Percentiles rank a stretch among this genome's conserved stretches.
These are phyloP conservation scores for Leptinotarsa juncta DNA, from an alignment of 2,888 invertebrate genomes.

Conservation along the genomic window DNA sequence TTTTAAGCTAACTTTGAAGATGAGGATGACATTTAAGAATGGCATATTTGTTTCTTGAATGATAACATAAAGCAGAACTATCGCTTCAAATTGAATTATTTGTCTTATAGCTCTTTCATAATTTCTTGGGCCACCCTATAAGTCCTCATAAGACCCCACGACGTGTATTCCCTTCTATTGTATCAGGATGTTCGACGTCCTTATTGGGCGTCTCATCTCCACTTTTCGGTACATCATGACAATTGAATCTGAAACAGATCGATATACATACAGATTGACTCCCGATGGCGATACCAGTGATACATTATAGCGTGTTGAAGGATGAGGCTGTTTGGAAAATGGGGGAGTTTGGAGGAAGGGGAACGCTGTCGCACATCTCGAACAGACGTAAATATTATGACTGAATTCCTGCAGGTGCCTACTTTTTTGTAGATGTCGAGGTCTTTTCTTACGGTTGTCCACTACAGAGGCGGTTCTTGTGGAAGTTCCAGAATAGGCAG, in stretches of 20 bases:
- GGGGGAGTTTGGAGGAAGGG: slow-evolving; percentile 26
- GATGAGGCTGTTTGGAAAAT: slow-evolving; percentile 37
- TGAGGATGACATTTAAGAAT: too few species aligned
- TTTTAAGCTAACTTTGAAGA: too few species aligned
- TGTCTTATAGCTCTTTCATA: not conserved
- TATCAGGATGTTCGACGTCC: slow-evolving; percentile 54
- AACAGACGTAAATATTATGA: slow-evolving; percentile 43
- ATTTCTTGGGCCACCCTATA: slow-evolving; percentile 43
- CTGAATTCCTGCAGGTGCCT: slow-evolving; percentile 38
- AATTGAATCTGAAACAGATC: slow-evolving; percentile 61
- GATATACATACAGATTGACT: slow-evolving; percentile 57
- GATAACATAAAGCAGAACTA: not conserved
- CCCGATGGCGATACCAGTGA: slow-evolving; percentile 48
- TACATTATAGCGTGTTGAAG: slow-evolving; percentile 46
- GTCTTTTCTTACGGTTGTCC: slow-evolving; percentile 30
- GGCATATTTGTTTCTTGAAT: not conserved
- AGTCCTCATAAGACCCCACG: slow-evolving; percentile 43
- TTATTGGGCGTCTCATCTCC: slow-evolving; percentile 60
- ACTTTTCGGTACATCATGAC: slow-evolving; percentile 59
- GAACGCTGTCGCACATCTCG: slow-evolving; percentile 39
- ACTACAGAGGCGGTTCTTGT: not conserved
- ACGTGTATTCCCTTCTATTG: slow-evolving; percentile 47
- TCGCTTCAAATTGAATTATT: not conserved
- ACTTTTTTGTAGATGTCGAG: slow-evolving; percentile 18
- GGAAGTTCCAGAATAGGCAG: too few species aligned